Percentiles rank a stretch among this genome's conserved stretches.
These are phyloP conservation scores for Macrochelys suwanniensis DNA, from an alignment of 2,797 vertebrate genomes.

Conservation along the genomic window DNA sequence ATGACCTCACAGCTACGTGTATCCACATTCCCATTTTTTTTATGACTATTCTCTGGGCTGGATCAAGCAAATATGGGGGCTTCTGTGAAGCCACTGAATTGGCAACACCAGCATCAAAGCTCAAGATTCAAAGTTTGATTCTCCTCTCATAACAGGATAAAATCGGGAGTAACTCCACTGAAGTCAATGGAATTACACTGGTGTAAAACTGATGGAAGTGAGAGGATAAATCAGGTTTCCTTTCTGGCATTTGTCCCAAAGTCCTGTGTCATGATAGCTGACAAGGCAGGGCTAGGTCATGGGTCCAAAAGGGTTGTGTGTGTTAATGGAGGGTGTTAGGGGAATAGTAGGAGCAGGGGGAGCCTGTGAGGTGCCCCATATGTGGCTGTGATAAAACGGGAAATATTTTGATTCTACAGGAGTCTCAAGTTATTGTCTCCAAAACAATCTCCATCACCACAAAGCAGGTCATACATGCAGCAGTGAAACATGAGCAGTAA, in stretches of 20 bases:
- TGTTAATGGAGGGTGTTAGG: neutral
- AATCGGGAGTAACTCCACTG: neutral
- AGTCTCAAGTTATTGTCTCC: neutral
- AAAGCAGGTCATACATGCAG: neutral
- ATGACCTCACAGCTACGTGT: slow-evolving; percentile 10
- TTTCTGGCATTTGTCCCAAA: neutral
- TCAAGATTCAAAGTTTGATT: neutral
- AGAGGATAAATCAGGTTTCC: neutral
- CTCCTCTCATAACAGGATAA: neutral
- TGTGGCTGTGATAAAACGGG: neutral
- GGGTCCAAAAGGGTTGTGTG: neutral
- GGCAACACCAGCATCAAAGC: neutral
- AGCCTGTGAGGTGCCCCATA: neutral
- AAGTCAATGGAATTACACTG: neutral
- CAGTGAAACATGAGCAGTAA: neutral
- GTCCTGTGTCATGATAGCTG: neutral
- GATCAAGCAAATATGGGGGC: neutral
- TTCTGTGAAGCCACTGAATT: neutral
- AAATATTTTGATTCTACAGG: neutral
- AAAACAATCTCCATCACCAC: neutral
- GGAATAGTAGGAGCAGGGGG: neutral
- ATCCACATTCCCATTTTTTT: fast-evolving
- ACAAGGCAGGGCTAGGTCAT: neutral
- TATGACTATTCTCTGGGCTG: neutral
- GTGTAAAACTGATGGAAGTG: neutral